Conservation (phyloP, 2,113 vertebrate species). For the Ifrita kowaldi region DNA sequence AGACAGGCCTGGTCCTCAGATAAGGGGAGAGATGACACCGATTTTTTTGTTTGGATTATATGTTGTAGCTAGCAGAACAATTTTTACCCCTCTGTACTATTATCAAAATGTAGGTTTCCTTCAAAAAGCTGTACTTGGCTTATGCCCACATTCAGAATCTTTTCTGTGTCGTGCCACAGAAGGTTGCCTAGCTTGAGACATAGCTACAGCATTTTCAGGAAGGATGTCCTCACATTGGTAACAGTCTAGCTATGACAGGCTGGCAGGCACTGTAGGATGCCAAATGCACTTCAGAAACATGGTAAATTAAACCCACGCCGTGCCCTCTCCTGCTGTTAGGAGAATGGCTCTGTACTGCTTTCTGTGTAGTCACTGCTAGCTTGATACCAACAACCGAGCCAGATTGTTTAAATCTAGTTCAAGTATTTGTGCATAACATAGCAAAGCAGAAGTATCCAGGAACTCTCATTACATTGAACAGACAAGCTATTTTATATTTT, state of each 20-base stretch:
- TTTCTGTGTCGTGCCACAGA: background rate
- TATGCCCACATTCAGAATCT: background rate
- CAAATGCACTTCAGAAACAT: background rate
- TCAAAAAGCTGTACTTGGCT: background rate
- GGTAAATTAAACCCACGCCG: background rate
- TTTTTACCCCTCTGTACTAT: background rate
- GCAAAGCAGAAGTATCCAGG: background rate
- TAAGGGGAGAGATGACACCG: background rate
- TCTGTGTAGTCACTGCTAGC: background rate
- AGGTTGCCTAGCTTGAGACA: background rate
- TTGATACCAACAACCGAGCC: background rate
- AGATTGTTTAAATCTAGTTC: constrained; percentile 19
- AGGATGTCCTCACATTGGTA: background rate
- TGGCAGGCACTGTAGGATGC: background rate
- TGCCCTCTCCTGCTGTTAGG: background rate
- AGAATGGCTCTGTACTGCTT: background rate
- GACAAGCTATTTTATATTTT: constrained; percentile 31
- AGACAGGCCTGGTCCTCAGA: background rate
- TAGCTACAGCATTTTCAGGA: background rate
- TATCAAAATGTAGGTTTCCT: background rate
- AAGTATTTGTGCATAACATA: background rate
- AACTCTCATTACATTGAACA: constrained; percentile 22
- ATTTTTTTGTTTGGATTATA: background rate
- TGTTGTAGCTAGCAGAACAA: background rate
- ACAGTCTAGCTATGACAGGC: background rate